Percentiles rank a stretch among this genome's conserved stretches.
These are phyloP conservation scores for Onchidella celtica DNA, from an alignment of 2,888 invertebrate species.

Conservation along the genomic window DNA sequence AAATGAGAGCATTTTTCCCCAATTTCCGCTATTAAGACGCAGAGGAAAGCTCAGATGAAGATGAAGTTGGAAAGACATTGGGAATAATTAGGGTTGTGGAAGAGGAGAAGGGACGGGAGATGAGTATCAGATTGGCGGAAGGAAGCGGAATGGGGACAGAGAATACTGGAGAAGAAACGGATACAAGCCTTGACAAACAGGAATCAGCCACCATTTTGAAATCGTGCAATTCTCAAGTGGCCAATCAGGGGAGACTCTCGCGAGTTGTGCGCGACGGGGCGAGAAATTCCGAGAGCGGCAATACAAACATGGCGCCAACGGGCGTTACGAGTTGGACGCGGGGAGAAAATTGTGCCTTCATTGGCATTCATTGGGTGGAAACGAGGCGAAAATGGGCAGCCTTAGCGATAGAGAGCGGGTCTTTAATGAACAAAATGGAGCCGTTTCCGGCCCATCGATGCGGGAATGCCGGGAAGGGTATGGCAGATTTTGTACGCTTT, in stretches of 20 bases:
- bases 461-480: constrained; percentile 30
- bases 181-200: constrained; percentile 47
- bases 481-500: constrained; percentile 45
- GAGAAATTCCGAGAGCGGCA: constrained; percentile 50
- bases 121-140: not conserved
- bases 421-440: constrained; percentile 52
- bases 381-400: constrained; percentile 48
- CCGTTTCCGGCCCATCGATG: constrained; percentile 44
- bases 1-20: constrained; percentile 8
- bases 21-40: not conserved
- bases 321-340: constrained; percentile 39
- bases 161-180: constrained; percentile 24
- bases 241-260: constrained; percentile 41
- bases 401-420: constrained; percentile 43
- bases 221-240: constrained; percentile 47
- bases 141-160: not conserved
- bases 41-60: constrained; percentile 26
- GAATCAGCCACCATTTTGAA: constrained; percentile 42
- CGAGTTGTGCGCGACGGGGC: constrained; percentile 46
- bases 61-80: constrained; percentile 15
- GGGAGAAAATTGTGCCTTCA: constrained; percentile 45
- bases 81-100: constrained; percentile 27
- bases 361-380: constrained; percentile 49
- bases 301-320: constrained; percentile 48
- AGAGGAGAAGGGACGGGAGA: not conserved